Conservation (phyloP, 2,797 vertebrate genomes). For the Lepidocolaptes lacrymiger region DNA sequence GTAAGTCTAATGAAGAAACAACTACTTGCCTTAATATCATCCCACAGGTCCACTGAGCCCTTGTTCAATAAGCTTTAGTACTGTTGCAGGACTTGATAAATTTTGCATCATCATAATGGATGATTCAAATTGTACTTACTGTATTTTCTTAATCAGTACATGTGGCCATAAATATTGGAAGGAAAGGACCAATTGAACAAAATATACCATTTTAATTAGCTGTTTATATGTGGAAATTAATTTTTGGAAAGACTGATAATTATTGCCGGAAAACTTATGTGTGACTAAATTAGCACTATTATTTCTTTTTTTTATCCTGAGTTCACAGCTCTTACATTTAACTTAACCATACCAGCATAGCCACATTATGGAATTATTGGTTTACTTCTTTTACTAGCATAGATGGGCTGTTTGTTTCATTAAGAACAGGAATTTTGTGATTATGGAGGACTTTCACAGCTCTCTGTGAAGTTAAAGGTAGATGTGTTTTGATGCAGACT, state of each 20-base stretch:
- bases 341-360: background rate
- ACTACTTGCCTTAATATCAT: background rate
- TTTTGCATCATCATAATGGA: background rate
- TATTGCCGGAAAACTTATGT: background rate
- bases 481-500: background rate
- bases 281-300: background rate
- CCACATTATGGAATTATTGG: background rate
- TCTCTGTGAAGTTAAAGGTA: background rate
- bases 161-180: background rate
- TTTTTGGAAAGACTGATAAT: background rate
- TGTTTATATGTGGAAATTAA: background rate
- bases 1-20: background rate
- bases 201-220: background rate
- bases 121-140: background rate
- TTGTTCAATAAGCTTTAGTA: background rate
- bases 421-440: background rate
- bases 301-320: background rate
- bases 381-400: background rate
- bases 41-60: background rate
- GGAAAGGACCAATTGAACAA: background rate
- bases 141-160: background rate
- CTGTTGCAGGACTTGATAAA: background rate
- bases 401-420: background rate
- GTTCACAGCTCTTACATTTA: background rate
- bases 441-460: background rate